These are phyloP conservation scores for Ceratosolen solmsi DNA, from an alignment of 1,140 invertebrate genomes.

Conservation along the genomic window DNA sequence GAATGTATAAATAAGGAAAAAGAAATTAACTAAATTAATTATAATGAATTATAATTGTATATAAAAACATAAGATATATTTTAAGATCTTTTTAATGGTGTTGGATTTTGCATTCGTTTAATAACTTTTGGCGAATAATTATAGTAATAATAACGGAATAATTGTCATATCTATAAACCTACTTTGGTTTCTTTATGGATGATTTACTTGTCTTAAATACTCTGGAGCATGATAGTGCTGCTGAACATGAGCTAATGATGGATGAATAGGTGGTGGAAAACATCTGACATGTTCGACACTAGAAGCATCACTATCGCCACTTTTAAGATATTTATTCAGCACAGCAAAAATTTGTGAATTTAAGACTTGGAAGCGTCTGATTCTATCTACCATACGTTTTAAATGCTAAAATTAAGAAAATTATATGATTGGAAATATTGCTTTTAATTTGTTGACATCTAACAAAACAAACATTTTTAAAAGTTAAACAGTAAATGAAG, in stretches of 20 bases:
- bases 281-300: conserved; percentile 97
- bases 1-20: conserved; percentile 28
- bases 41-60: conserved; percentile 43
- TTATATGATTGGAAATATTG: neutral
- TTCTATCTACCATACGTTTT: conserved; percentile 97
- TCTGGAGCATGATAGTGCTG: conserved; percentile 78
- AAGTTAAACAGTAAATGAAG: too few species aligned
- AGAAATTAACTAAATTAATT: conserved; percentile 30
- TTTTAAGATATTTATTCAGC: conserved; percentile 95
- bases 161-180: neutral
- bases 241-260: conserved; percentile 76
- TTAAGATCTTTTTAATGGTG: neutral
- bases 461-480: neutral
- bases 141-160: neutral
- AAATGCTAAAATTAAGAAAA: conserved; percentile 81
- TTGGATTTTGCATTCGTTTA: conserved; percentile 37
- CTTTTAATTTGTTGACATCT: neutral
- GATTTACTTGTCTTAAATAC: conserved; percentile 75
- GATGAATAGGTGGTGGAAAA: conserved; percentile 95
- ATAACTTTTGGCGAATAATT: conserved; percentile 50
- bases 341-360: conserved; percentile 99
- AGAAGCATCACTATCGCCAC: conserved; percentile 86
- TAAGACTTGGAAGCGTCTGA: conserved; percentile 96
- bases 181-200: conserved; percentile 55
- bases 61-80: conserved; percentile 22